Evolutionary conservation across 2,888 invertebrate genomes (phyloP).

Genomic region (Epinotia nisella): DNA sequence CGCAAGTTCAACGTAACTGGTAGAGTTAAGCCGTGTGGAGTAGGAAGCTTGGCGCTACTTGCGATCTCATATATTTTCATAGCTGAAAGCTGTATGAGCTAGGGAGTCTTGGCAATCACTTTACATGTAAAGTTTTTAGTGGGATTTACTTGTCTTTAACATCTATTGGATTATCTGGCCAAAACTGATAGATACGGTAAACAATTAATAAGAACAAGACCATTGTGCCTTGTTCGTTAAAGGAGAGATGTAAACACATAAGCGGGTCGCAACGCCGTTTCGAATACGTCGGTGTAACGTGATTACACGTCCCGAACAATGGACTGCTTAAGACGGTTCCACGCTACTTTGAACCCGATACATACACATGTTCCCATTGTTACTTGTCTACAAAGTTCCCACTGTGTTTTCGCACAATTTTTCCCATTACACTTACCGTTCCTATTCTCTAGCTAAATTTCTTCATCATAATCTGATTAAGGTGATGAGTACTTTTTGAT

Average conservation of each 20-base stretch:
- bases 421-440: constrained; percentile 68
- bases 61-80: too few species aligned
- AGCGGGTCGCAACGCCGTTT: constrained; percentile 13
- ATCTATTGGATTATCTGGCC: background rate
- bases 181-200: background rate
- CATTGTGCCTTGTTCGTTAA: background rate
- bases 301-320: constrained; percentile 56
- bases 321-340: constrained; percentile 61
- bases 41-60: too few species aligned
- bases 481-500: constrained; percentile 18
- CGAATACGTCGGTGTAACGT: constrained; percentile 26
- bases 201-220: background rate
- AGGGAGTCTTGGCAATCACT: too few species aligned
- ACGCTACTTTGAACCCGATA: constrained; percentile 64
- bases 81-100: too few species aligned
- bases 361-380: constrained; percentile 63
- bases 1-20: too few species aligned
- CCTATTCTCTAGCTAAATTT: constrained; percentile 49
- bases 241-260: background rate
- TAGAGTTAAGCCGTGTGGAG: too few species aligned
- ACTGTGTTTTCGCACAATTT: constrained; percentile 76
- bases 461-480: constrained; percentile 34
- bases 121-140: too few species aligned
- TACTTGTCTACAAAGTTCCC: constrained; percentile 72
- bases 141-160: background rate